These are phyloP conservation scores for Rhingia campestris DNA, from an alignment of 2,888 invertebrate species.

Conservation along the genomic window DNA sequence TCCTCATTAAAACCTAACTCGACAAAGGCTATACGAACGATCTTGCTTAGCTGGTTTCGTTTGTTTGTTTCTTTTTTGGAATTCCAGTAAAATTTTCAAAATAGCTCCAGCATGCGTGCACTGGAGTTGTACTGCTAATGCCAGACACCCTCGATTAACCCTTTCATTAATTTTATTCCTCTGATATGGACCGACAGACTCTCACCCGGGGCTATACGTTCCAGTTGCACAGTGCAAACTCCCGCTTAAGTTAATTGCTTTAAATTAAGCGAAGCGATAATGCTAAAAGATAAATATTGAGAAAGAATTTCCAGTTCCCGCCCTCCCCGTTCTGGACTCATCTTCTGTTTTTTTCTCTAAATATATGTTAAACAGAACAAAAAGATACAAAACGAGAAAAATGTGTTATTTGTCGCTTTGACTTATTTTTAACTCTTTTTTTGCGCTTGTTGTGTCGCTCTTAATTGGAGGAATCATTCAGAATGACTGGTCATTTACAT, in stretches of 20 bases:
- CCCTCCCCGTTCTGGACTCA: too few relatives aligned
- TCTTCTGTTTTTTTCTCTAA: constrained; percentile 18
- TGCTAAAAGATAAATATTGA: constrained; percentile 69
- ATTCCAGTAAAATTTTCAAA: constrained; percentile 20
- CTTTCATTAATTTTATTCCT: constrained; percentile 66
- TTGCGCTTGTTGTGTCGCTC: constrained; percentile 34
- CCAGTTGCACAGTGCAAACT: constrained; percentile 1
- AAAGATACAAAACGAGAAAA: constrained; percentile 24
- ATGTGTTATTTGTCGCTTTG: constrained; percentile 44
- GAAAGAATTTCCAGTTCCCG: constrained; percentile 35
- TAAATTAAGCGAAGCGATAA: constrained; percentile 69
- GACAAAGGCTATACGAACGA: constrained; percentile 36
- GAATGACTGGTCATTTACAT: constrained; percentile 59
- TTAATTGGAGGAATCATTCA: constrained; percentile 66
- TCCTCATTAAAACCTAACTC: constrained; percentile 44
- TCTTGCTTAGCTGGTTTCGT: neutral
- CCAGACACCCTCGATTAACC: constrained; percentile 70
- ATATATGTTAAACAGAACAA: constrained; percentile 31
- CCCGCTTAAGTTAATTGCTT: constrained; percentile 69
- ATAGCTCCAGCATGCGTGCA: constrained; percentile 13
- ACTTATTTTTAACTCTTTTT: constrained; percentile 25
- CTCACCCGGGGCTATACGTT: constrained; percentile 13
- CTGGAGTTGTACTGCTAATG: constrained; percentile 1
- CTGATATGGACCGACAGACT: constrained; percentile 49
- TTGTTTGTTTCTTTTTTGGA: constrained; percentile 14